Conservation (phyloP, 1,140 invertebrate species). For the Drosophila tropicalis region DNA sequence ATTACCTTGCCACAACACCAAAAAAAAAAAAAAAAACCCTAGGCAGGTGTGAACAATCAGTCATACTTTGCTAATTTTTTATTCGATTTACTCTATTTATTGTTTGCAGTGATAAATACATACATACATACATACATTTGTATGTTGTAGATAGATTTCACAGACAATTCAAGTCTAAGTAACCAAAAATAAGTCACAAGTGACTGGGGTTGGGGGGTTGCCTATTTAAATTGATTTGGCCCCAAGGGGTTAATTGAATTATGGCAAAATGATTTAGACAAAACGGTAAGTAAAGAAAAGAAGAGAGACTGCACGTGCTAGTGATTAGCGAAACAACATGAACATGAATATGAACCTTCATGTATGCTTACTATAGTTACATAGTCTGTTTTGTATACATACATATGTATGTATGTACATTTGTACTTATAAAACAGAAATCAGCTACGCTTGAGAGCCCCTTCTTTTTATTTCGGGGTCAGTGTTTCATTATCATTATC, state of each 20-base stretch:
- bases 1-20: not conserved
- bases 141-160: not conserved
- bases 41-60: conserved; percentile 1
- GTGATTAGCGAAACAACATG: conserved; percentile 38
- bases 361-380: not conserved
- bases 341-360: not conserved
- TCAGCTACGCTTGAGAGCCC: conserved; percentile 6
- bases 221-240: conserved; percentile 65
- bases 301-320: conserved; percentile 48
- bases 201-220: not conserved
- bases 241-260: conserved; percentile 80
- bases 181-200: conserved; percentile 50
- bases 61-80: conserved; percentile 6
- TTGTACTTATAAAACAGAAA: conserved; percentile 23
- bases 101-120: not conserved
- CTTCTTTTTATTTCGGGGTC: conserved; percentile 32
- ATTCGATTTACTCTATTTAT: not conserved
- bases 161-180: conserved; percentile 24
- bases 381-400: conserved; percentile 13
- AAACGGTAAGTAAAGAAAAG: not conserved
- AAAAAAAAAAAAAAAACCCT: not conserved
- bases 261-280: conserved; percentile 68
- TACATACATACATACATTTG: not conserved
- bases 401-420: too few relatives aligned
- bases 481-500: conserved; percentile 38